Conservation (phyloP, 2,113 vertebrate species). For the Phalacrocorax aristotelis region DNA sequence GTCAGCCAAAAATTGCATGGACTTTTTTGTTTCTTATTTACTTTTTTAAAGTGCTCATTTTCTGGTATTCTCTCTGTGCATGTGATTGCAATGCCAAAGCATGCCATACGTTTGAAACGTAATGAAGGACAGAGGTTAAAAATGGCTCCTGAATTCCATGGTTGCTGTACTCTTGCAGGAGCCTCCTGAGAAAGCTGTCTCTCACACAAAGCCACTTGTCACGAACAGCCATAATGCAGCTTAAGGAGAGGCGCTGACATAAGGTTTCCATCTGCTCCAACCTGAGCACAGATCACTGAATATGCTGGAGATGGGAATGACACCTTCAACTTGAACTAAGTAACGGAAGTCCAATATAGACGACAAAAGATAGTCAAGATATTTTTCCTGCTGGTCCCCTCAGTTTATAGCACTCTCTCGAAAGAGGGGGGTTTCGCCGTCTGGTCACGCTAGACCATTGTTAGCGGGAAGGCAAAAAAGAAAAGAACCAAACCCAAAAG, state of each 20-base stretch:
- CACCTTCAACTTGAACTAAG: not conserved
- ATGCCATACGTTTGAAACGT: rapidly evolving
- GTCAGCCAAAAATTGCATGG: not conserved
- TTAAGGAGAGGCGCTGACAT: constrained; percentile 28
- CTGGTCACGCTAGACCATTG: not conserved
- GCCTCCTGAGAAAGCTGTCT: not conserved
- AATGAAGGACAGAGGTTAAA: not conserved
- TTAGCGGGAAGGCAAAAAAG: not conserved
- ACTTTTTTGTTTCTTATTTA: not conserved
- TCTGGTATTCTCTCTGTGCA: not conserved
- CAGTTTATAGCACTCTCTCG: not conserved
- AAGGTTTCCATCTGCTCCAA: constrained; percentile 41
- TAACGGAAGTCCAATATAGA: not conserved
- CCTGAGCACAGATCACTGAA: not conserved
- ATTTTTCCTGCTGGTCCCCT: not conserved
- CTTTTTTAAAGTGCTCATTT: not conserved
- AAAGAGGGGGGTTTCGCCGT: not conserved
- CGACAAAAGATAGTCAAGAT: not conserved
- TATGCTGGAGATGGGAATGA: not conserved
- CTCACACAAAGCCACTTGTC: constrained; percentile 4
- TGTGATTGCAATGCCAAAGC: not conserved
- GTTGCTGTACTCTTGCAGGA: not conserved
- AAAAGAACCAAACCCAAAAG: not conserved
- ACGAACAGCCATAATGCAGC: not conserved
- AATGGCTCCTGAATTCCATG: not conserved